These are phyloP conservation scores for Tamias sibiricus DNA, from an alignment of 2,113 vertebrate species.

Conservation along the genomic window DNA sequence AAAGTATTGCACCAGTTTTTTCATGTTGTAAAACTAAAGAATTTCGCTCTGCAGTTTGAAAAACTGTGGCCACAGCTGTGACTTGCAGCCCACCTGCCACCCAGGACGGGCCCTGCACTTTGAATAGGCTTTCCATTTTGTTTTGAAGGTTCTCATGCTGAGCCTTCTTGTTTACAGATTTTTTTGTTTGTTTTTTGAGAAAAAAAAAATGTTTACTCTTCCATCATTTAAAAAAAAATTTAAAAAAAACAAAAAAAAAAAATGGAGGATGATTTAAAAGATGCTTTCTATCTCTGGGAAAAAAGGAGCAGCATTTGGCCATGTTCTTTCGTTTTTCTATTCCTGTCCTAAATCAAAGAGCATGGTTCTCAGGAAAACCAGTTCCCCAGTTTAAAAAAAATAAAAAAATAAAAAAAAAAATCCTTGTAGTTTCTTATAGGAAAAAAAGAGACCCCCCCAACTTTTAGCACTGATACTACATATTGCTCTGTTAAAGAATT, in stretches of 20 bases:
- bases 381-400: slow-evolving; percentile 87
- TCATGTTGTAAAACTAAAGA: slow-evolving; percentile 97
- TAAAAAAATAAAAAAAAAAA: slow-evolving; percentile 84
- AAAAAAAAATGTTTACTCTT: slow-evolving; percentile 99
- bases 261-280: slow-evolving; percentile 92
- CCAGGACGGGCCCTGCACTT: slow-evolving; percentile 97
- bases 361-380: slow-evolving; percentile 99
- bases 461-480: slow-evolving; percentile 98
- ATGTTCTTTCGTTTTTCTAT: slow-evolving; percentile 94
- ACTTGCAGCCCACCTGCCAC: slow-evolving; percentile 95
- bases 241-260: slow-evolving; percentile 91
- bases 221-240: slow-evolving; percentile 95
- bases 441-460: slow-evolving; percentile 90
- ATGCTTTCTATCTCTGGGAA: slow-evolving; percentile 99
- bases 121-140: slow-evolving; percentile 98
- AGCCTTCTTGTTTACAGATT: slow-evolving; percentile 99
- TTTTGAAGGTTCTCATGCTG: slow-evolving; percentile 94
- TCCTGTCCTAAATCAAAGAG: slow-evolving; percentile 98
- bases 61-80: slow-evolving; percentile 99
- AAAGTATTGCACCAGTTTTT: slow-evolving; percentile 99
- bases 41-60: slow-evolving; percentile 97
- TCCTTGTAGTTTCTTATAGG: slow-evolving; percentile 95
- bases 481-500: slow-evolving; percentile 94
- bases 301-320: slow-evolving; percentile 99
- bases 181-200: slow-evolving; percentile 91